Percentiles rank a stretch among this genome's conserved stretches.
Evolutionary conservation across 1,140 invertebrate genomes (phyloP).

Genomic region (Contarinia nasturtii): DNA sequence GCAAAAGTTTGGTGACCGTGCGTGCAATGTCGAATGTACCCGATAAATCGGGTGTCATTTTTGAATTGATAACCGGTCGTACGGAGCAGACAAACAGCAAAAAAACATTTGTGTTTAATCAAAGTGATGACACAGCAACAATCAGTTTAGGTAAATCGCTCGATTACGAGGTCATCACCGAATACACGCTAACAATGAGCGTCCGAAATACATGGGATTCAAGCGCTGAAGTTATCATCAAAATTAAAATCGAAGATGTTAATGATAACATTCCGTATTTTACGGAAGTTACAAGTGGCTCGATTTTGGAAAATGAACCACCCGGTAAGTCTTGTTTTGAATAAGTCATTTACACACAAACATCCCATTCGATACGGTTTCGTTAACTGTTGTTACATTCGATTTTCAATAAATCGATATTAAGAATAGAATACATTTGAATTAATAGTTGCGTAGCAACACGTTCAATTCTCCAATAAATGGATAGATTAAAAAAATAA

Average conservation of each 20-base stretch:
- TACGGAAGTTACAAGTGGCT: slow-evolving; percentile 52
- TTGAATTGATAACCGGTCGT: slow-evolving; percentile 57
- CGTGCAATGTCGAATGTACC: slow-evolving; percentile 53
- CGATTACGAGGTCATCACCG: slow-evolving; percentile 65
- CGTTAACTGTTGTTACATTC: too few species aligned
- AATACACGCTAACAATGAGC: slow-evolving; percentile 64
- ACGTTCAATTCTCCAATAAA: too few species aligned
- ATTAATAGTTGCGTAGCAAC: too few species aligned
- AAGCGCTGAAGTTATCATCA: slow-evolving; percentile 53
- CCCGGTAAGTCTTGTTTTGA: too few species aligned
- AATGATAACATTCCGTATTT: slow-evolving; percentile 79
- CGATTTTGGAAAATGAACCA: slow-evolving; percentile 65
- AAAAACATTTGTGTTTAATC: slow-evolving; percentile 49
- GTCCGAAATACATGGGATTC: slow-evolving; percentile 65
- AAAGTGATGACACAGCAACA: slow-evolving; percentile 44
- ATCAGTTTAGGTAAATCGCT: slow-evolving; percentile 51
- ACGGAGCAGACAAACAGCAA: slow-evolving; percentile 69
- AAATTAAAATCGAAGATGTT: slow-evolving; percentile 60
- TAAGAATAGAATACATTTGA: too few species aligned
- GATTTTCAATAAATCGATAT: too few species aligned
- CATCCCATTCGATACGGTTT: too few species aligned
- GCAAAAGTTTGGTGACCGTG: slow-evolving; percentile 42
- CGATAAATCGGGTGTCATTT: slow-evolving; percentile 47
- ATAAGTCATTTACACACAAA: too few species aligned
- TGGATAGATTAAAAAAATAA: too few species aligned